Evolutionary conservation across 1,140 invertebrate species (phyloP).

Genomic region (Ruditapes philippinarum): DNA sequence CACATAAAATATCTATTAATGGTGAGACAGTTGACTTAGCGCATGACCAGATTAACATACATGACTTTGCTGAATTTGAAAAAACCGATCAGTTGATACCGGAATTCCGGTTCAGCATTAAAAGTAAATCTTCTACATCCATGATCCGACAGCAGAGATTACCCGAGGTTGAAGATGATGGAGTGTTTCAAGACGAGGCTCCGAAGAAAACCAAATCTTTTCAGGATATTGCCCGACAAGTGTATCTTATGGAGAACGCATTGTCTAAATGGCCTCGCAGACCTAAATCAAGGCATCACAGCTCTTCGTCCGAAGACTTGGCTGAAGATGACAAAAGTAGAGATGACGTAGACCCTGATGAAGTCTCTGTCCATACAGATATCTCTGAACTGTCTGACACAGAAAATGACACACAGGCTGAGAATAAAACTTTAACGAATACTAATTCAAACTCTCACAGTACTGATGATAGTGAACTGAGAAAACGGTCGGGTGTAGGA

Average conservation of each 20-base stretch:
- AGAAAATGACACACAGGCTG: background rate
- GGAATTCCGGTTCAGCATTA: constrained; percentile 81
- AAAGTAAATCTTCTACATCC: constrained; percentile 36
- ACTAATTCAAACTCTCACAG: background rate
- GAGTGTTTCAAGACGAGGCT: background rate
- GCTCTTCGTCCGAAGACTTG: constrained; percentile 83
- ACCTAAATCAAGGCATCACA: constrained; percentile 78
- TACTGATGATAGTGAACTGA: background rate
- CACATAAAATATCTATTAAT: constrained; percentile 84
- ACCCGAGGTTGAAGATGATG: background rate
- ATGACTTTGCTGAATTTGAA: constrained; percentile 85
- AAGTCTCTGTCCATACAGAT: constrained; percentile 66
- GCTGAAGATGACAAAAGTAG: constrained; percentile 24
- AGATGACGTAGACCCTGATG: constrained; percentile 41
- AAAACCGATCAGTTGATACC: constrained; percentile 81
- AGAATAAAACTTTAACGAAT: background rate
- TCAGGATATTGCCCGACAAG: constrained; percentile 76
- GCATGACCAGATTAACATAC: constrained; percentile 83
- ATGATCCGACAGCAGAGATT: background rate
- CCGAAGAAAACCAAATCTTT: constrained; percentile 73
- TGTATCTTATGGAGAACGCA: constrained; percentile 77
- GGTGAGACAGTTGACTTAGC: constrained; percentile 80
- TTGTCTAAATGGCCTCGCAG: constrained; percentile 75
- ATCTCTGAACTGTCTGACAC: constrained; percentile 63
- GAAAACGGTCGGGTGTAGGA: background rate